Evolutionary conservation across 2,888 invertebrate species (phyloP), one percentile per base, ranked within the genome.

Genomic region (Melipona beecheii): DNA sequence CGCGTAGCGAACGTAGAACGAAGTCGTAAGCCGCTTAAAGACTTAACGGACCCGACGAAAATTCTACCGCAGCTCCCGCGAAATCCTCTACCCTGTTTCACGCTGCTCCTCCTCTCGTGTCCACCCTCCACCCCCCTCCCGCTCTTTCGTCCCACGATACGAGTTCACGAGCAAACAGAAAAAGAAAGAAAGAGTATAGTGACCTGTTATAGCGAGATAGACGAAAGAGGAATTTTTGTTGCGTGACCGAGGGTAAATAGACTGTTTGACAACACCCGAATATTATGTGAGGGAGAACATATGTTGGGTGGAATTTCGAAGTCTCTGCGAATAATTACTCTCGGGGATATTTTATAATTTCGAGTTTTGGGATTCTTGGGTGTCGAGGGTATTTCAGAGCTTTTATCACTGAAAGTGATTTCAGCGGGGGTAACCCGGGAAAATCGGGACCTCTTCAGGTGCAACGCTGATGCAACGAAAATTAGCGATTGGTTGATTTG

Each of bases 11-110:
- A 80, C 79, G 83, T 76, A 80, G 78, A 91, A 90, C 88, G 86
- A 91, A 92, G 92, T 92, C 91, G 91, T 94, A 93, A 94, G 93
- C 93, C 87, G 93, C 93, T 94, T 93, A 94, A 89, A 83, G 93
- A 92, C 93, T 94, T 93, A 93, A 91, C 91, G 89, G 90, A 90
- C 90, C 90, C 92, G 90, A 92, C 92, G 93, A 92, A 93, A 93
- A 93, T 93, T 93, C 92, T 89, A 89, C 90, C 90, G 87, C 86
- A 86, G 73, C 82, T 65, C 62, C 62, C 78, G 65, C 79, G 75
- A 83, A 87, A 86, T 88, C 81, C 86, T 78, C 81, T 62, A 56
- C 69, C 75, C 62, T 52, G 50, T 65, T 77, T 72, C 72, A n/a
- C 56, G 19, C 77, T 73, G 70, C 74, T 58, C 73, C 74, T 58